Percentiles rank a stretch among this genome's conserved stretches.
Conservation (phyloP, 2,113 vertebrate genomes). For the Apistogramma diplotaenia region DNA sequence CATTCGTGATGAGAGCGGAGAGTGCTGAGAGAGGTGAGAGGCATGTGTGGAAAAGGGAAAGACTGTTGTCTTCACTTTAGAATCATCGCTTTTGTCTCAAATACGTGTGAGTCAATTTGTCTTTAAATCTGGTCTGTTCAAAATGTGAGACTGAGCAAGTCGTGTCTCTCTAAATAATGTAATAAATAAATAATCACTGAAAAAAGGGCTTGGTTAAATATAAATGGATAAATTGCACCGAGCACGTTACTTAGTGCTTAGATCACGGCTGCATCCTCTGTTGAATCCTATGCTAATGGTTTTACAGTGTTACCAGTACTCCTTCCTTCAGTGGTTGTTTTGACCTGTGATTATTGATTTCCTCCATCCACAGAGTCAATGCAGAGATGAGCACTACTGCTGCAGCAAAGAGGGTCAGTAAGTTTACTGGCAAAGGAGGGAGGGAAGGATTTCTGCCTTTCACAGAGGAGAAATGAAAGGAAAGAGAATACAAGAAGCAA, state of each 20-base stretch:
- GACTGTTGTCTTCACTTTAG: constrained; percentile 45
- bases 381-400: constrained; percentile 52
- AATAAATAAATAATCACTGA: neutral
- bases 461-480: constrained; percentile 1
- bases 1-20: constrained; percentile 35
- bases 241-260: neutral
- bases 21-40: constrained; percentile 59
- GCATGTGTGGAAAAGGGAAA: constrained; percentile 41
- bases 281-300: constrained; percentile 47
- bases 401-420: constrained; percentile 66
- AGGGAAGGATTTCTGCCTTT: constrained; percentile 29
- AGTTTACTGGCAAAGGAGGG: constrained; percentile 55
- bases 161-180: neutral
- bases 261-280: neutral
- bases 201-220: neutral
- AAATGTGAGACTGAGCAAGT: neutral
- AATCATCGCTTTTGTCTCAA: constrained; percentile 29
- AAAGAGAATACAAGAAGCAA: constrained; percentile 5
- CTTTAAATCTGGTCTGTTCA: neutral
- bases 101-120: neutral
- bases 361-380: constrained; percentile 58
- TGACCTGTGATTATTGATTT: constrained; percentile 66
- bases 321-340: constrained; percentile 54
- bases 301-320: constrained; percentile 53
- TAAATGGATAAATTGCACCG: neutral